Evolutionary conservation across 2,797 vertebrate genomes (phyloP).

Genomic region (Enteromius mattozi): DNA sequence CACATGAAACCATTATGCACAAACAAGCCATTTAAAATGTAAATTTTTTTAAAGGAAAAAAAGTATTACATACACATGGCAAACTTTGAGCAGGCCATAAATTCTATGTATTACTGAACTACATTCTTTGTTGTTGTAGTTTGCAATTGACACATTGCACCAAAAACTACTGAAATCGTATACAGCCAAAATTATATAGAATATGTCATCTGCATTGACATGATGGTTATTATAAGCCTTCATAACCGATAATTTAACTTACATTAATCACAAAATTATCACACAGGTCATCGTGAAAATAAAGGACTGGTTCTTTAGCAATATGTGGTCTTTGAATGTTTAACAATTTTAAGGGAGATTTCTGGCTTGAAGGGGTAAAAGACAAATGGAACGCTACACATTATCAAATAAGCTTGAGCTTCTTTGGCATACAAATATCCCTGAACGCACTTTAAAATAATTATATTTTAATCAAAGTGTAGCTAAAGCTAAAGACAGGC

Average conservation of each 20-base stretch:
- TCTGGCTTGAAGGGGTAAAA: slow-evolving; percentile 42
- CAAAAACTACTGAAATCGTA: not conserved
- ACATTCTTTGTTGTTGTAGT: not conserved
- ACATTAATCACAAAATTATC: not conserved
- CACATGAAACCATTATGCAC: slow-evolving; percentile 22
- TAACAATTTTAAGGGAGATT: slow-evolving; percentile 38
- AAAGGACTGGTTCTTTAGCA: not conserved
- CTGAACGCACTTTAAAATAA: slow-evolving; percentile 59
- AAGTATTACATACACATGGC: slow-evolving; percentile 9
- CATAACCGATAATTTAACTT: not conserved
- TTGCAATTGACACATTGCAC: not conserved
- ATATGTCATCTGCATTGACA: not conserved
- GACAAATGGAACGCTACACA: slow-evolving; percentile 17
- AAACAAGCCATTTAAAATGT: slow-evolving; percentile 4
- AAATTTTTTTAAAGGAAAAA: not conserved
- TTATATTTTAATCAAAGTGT: not conserved
- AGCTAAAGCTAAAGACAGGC: slow-evolving; percentile 28
- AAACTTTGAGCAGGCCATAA: slow-evolving; percentile 7
- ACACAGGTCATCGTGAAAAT: not conserved
- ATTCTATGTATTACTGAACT: not conserved
- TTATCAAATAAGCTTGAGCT: slow-evolving; percentile 43
- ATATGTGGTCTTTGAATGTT: not conserved
- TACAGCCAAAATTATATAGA: not conserved
- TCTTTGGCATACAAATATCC: slow-evolving; percentile 68
- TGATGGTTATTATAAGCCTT: not conserved